Evolutionary conservation across 1,140 invertebrate genomes (phyloP).

Genomic region (Drosophila nebulosa): DNA sequence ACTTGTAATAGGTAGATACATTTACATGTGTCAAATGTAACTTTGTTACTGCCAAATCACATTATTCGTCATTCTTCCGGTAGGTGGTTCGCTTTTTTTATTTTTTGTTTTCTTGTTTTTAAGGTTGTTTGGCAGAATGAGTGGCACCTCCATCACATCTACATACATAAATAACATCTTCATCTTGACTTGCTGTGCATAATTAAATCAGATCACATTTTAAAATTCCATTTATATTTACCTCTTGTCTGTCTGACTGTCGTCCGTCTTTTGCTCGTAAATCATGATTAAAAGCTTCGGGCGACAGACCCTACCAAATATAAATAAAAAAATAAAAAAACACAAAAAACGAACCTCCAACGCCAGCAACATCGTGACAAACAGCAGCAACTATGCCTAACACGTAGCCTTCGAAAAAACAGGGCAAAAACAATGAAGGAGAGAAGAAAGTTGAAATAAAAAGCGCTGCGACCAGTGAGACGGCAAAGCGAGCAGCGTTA

Average conservation of each 20-base stretch:
- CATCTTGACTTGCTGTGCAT: constrained; percentile 57
- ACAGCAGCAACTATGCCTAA: constrained; percentile 62
- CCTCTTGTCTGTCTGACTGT: constrained; percentile 59
- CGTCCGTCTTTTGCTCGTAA: constrained; percentile 59
- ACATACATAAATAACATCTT: constrained; percentile 34
- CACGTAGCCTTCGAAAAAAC: constrained; percentile 42
- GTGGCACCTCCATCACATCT: background rate
- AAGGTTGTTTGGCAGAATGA: background rate
- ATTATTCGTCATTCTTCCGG: background rate
- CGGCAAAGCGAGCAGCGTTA: constrained; percentile 35
- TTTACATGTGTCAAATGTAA: constrained; percentile 18
- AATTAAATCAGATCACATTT: constrained; percentile 81
- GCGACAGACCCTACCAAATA: constrained; percentile 47
- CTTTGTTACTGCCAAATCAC: constrained; percentile 16
- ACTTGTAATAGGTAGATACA: background rate
- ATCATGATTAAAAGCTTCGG: constrained; percentile 80
- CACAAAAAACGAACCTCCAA: background rate
- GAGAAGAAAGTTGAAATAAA: constrained; percentile 60
- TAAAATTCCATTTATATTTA: constrained; percentile 81
- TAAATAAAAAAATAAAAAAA: background rate
- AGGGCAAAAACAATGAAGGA: constrained; percentile 6
- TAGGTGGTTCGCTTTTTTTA: constrained; percentile 23
- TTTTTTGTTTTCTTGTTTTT: constrained; percentile 21
- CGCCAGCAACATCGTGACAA: background rate
- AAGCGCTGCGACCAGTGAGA: constrained; percentile 62